phyloP scores from a whole-genome alignment of 1,140 invertebrate genomes.

The Hesperophylax magnus region DNA sequence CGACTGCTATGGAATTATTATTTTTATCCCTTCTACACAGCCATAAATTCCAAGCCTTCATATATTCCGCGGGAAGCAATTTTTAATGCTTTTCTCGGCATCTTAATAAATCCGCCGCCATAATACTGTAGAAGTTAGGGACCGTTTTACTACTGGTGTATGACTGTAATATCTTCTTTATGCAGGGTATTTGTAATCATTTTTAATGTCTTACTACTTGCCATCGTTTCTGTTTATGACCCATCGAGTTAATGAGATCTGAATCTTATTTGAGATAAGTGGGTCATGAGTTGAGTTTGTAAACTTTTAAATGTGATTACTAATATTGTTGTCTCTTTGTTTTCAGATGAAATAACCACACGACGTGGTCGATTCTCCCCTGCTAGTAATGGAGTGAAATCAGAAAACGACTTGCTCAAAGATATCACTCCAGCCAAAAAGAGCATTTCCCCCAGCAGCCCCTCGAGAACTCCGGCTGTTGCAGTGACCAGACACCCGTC shows the following conservation, averaged over 20 bases:
- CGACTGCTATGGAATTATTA: background rate
- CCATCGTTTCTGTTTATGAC: background rate
- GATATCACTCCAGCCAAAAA: background rate
- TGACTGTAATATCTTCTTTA: background rate
- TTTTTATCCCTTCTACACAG: background rate
- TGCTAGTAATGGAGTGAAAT: constrained; percentile 26
- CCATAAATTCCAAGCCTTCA: background rate
- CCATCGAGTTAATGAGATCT: no score
- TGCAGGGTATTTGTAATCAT: background rate
- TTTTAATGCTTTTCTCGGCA: constrained; percentile 1
- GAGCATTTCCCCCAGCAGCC: background rate
- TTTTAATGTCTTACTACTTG: background rate
- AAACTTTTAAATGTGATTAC: background rate
- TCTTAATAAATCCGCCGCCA: background rate
- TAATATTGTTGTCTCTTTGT: constrained; percentile 8
- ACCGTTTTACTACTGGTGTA: background rate
- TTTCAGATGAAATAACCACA: constrained; percentile 47
- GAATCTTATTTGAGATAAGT: no score
- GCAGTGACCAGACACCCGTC: constrained; percentile 12
- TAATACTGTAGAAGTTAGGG: background rate
- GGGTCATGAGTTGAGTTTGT: background rate
- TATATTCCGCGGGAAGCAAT: background rate
- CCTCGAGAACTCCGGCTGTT: background rate
- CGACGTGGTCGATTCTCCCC: constrained; percentile 39
- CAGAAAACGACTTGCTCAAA: constrained; percentile 33